Conservation (phyloP, 2,113 vertebrate genomes). For the Galbula dea region DNA sequence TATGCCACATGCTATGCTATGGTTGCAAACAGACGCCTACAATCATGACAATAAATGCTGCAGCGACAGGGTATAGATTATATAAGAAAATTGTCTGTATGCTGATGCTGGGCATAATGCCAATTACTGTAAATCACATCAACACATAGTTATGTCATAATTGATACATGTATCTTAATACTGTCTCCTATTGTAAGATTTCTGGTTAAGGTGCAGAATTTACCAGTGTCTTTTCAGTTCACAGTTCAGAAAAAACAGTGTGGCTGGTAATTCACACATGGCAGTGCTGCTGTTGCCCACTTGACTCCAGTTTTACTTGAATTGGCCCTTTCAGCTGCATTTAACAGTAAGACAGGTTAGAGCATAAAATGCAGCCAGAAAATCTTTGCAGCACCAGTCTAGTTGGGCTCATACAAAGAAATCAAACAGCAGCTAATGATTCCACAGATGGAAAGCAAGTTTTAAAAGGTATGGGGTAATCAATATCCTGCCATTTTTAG, state of each 20-base stretch:
- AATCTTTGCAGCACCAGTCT: background rate
- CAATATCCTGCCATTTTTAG: background rate
- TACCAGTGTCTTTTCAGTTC: background rate
- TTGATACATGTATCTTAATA: background rate
- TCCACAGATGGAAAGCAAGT: background rate
- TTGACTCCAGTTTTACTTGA: background rate
- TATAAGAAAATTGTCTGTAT: background rate
- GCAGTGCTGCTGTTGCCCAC: background rate
- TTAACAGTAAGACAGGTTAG: background rate
- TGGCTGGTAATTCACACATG: background rate
- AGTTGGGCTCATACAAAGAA: background rate
- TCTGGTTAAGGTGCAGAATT: background rate
- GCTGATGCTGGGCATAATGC: background rate
- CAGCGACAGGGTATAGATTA: background rate
- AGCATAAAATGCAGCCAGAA: background rate
- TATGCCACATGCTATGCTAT: background rate
- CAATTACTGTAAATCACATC: background rate
- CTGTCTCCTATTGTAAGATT: background rate
- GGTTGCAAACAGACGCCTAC: background rate
- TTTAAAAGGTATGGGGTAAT: background rate
- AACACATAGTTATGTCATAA: background rate
- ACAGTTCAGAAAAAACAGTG: background rate
- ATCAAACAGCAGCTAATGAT: background rate
- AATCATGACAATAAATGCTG: background rate
- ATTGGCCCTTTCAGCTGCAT: background rate